Conservation (phyloP, 2,797 vertebrate genomes). For the Chlorospingus flavigularis region DNA sequence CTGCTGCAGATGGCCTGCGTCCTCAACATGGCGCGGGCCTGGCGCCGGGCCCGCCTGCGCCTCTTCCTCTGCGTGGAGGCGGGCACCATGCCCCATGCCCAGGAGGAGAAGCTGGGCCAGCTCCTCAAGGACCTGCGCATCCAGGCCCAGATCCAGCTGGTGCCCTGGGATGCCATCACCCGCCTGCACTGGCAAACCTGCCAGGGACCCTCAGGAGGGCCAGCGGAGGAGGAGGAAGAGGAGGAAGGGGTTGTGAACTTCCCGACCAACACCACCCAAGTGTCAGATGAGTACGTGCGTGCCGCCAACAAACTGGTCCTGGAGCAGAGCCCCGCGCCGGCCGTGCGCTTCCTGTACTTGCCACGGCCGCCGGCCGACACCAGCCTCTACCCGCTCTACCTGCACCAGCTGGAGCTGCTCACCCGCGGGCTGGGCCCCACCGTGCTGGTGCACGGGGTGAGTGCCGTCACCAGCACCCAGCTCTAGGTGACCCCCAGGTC, state of each 20-base stretch:
- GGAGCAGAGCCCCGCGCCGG: conserved; percentile 75
- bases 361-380: conserved; percentile 88
- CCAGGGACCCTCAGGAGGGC: not conserved
- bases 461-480: conserved; percentile 89
- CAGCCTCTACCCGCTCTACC: conserved; percentile 80
- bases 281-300: conserved; percentile 83
- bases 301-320: conserved; percentile 86
- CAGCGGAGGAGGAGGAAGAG: not conserved
- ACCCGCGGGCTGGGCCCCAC: conserved; percentile 86
- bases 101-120: conserved; percentile 85
- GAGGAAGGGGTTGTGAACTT: conserved; percentile 75
- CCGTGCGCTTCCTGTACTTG: conserved; percentile 88
- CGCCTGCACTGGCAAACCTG: conserved; percentile 88
- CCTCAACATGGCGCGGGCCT: conserved; percentile 87
- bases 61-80: conserved; percentile 90
- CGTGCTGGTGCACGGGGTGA: conserved; percentile 89
- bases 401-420: conserved; percentile 86
- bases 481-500: conserved; percentile 62
- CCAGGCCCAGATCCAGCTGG: conserved; percentile 81
- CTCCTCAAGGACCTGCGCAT: conserved; percentile 88
- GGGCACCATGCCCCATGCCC: conserved; percentile 78
- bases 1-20: conserved; percentile 90
- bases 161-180: conserved; percentile 87
- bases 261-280: conserved; percentile 79
- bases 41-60: conserved; percentile 84